Percentiles rank a stretch among this genome's conserved stretches.
These are phyloP conservation scores for Hafferia zeledoni DNA, from an alignment of 2,797 vertebrate species.

Conservation along the genomic window DNA sequence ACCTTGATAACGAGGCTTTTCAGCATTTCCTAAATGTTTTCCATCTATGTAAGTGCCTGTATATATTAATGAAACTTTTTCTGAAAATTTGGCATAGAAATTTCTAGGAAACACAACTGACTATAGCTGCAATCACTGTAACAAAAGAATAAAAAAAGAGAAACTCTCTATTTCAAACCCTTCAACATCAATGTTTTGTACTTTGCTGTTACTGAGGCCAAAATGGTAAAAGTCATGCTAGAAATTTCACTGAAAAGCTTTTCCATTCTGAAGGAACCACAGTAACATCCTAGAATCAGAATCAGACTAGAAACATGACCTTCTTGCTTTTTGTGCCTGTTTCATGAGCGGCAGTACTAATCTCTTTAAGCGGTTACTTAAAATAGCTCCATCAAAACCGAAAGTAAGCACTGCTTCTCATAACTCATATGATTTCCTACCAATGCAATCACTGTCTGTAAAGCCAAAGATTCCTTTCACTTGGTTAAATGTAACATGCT, in stretches of 20 bases:
- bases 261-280: not conserved
- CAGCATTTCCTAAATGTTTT: not conserved
- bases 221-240: not conserved
- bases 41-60: not conserved
- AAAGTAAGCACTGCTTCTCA: not conserved
- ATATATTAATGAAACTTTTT: not conserved
- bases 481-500: conserved; percentile 98
- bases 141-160: not conserved
- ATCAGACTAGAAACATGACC: not conserved
- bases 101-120: not conserved
- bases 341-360: not conserved
- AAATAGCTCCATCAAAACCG: not conserved
- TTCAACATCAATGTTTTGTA: not conserved
- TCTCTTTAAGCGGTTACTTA: not conserved
- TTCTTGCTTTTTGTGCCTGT: not conserved
- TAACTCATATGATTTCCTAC: conserved; percentile 71
- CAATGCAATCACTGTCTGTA: conserved; percentile 96
- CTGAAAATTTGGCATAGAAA: not conserved
- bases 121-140: not conserved
- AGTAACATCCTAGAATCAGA: not conserved
- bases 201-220: not conserved
- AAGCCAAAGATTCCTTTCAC: conserved; percentile 99
- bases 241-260: not conserved
- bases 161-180: not conserved
- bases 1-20: not conserved